These are phyloP conservation scores for Auanema freiburgensis DNA, from an alignment of 2,888 invertebrate genomes.

Conservation along the genomic window DNA sequence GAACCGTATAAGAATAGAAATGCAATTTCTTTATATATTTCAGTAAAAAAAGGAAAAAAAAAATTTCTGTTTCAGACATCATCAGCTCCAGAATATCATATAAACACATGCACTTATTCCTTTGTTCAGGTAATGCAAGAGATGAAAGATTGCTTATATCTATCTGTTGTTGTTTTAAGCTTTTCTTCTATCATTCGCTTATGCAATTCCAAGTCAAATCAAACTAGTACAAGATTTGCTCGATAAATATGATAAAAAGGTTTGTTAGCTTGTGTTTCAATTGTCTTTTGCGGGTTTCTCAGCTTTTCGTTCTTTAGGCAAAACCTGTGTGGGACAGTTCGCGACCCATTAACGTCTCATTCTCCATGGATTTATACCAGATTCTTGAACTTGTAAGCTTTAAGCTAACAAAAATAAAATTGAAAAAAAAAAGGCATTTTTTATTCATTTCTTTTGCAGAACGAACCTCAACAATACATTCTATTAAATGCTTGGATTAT, in stretches of 20 bases:
- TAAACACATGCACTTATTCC: neutral
- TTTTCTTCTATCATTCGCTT: neutral
- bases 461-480: conserved; percentile 63
- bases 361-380: conserved; percentile 63
- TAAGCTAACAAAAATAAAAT: neutral
- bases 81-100: too few species aligned
- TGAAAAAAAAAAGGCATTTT: conserved; percentile 8
- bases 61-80: too few species aligned
- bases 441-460: conserved; percentile 37
- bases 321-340: conserved; percentile 63
- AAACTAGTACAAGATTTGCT: conserved; percentile 46
- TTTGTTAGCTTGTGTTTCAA: too few species aligned
- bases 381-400: conserved; percentile 56
- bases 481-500: conserved; percentile 63
- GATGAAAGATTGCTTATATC: conserved; percentile 1
- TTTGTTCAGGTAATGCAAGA: neutral
- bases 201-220: conserved; percentile 28
- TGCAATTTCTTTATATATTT: too few species aligned
- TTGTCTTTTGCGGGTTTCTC: neutral
- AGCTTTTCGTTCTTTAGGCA: conserved; percentile 28
- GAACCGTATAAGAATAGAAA: too few species aligned
- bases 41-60: too few species aligned
- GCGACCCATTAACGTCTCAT: conserved; percentile 61
- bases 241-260: conserved; percentile 49
- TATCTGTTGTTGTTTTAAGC: neutral